Evolutionary conservation across 2,797 vertebrate species (phyloP).

Genomic region (Manis pentadactyla): DNA sequence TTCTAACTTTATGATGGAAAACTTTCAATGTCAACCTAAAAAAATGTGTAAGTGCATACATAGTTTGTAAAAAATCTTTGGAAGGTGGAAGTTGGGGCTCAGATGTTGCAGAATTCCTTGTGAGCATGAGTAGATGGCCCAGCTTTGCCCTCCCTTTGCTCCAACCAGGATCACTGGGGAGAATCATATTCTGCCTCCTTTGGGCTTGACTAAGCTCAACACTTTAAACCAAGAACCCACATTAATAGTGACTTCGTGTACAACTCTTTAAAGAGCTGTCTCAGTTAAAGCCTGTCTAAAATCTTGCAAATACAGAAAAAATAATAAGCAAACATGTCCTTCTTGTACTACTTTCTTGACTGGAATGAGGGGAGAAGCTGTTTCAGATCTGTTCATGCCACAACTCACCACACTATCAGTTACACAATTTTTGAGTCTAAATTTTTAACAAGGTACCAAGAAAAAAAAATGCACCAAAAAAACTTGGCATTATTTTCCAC

Average conservation of each 20-base stretch:
- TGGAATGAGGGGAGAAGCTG: neutral
- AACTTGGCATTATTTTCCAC: neutral
- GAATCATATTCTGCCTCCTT: neutral
- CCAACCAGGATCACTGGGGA: no score
- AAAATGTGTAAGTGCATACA: neutral
- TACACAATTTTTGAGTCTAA: neutral
- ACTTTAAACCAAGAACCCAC: neutral
- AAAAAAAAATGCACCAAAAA: neutral
- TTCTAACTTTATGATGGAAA: conserved; percentile 51
- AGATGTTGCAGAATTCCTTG: neutral
- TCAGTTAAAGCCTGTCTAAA: neutral
- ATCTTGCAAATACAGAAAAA: neutral
- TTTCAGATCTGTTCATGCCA: neutral
- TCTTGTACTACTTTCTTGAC: neutral
- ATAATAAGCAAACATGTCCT: neutral
- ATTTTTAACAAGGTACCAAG: neutral
- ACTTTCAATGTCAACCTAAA: neutral
- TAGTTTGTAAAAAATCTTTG: neutral
- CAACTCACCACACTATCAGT: neutral
- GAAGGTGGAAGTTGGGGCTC: neutral
- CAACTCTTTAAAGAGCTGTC: neutral
- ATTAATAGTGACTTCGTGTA: conserved; percentile 8
- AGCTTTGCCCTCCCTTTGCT: neutral
- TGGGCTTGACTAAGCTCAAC: neutral
- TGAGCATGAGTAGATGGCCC: neutral